Evolutionary conservation across 2,797 vertebrate genomes (phyloP).

Genomic region (Echiichthys vipera): DNA sequence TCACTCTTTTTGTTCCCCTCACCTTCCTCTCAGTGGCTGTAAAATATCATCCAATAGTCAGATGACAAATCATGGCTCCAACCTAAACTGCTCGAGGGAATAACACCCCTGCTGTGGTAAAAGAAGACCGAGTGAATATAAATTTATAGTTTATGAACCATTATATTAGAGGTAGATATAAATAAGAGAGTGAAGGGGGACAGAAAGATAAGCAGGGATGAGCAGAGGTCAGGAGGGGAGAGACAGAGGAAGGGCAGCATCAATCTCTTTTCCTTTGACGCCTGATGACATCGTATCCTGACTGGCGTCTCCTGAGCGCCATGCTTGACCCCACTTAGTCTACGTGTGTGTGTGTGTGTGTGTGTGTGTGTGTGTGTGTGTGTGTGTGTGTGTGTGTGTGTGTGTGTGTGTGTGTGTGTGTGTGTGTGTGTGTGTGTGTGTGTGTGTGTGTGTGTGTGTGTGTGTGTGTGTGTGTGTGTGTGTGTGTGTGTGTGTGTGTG

Average conservation of each 20-base stretch:
- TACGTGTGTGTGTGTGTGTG: not conserved
- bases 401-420: conserved; percentile 3
- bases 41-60: not conserved
- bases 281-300: conserved; percentile 51
- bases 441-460: conserved; percentile 9
- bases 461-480: too few relatives aligned
- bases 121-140: not conserved
- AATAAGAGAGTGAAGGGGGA: not conserved
- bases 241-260: conserved; percentile 38
- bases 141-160: not conserved
- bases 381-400: conserved; percentile 3
- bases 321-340: not conserved
- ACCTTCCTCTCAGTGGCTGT: not conserved
- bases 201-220: not conserved
- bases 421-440: conserved; percentile 7
- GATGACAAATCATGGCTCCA: not conserved
- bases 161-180: not conserved
- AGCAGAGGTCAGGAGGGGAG: conserved; percentile 15
- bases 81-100: not conserved
- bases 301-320: conserved; percentile 32
- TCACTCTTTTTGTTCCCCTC: not conserved
- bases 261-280: conserved; percentile 34
- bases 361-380: conserved; percentile 18
- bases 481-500: not conserved
- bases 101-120: not conserved